These are phyloP conservation scores for Eurois occulta DNA, from an alignment of 2,888 invertebrate species.

Conservation along the genomic window DNA sequence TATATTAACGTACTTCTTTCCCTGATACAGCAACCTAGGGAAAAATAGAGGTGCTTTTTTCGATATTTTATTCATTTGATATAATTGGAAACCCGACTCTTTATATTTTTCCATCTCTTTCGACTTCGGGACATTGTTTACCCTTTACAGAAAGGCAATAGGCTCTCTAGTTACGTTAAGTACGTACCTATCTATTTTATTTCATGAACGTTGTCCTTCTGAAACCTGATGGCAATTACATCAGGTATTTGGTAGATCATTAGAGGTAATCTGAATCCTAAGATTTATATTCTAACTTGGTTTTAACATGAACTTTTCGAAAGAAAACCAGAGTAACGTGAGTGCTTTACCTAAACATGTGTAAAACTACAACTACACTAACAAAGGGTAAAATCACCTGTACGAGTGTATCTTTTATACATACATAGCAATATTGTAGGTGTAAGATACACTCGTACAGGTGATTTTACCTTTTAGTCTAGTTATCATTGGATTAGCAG, in stretches of 20 bases:
- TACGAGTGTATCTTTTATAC: too few relatives aligned
- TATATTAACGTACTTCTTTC: background rate
- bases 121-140: background rate
- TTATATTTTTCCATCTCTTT: background rate
- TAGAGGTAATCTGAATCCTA: background rate
- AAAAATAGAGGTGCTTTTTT: background rate
- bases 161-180: background rate
- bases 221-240: background rate
- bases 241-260: background rate
- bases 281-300: background rate
- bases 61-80: background rate
- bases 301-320: background rate
- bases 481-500: slow-evolving; percentile 31
- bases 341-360: background rate
- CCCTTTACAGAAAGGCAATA: background rate
- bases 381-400: too few relatives aligned
- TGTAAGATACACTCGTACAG: background rate
- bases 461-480: slow-evolving; percentile 4
- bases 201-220: background rate
- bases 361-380: too few relatives aligned
- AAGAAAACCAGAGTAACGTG: background rate
- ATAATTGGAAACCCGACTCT: background rate
- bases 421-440: too few relatives aligned
- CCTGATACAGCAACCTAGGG: background rate
- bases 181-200: too few relatives aligned